These are phyloP conservation scores for Patella ulyssiponensis DNA, from an alignment of 2,888 invertebrate genomes.

Conservation along the genomic window DNA sequence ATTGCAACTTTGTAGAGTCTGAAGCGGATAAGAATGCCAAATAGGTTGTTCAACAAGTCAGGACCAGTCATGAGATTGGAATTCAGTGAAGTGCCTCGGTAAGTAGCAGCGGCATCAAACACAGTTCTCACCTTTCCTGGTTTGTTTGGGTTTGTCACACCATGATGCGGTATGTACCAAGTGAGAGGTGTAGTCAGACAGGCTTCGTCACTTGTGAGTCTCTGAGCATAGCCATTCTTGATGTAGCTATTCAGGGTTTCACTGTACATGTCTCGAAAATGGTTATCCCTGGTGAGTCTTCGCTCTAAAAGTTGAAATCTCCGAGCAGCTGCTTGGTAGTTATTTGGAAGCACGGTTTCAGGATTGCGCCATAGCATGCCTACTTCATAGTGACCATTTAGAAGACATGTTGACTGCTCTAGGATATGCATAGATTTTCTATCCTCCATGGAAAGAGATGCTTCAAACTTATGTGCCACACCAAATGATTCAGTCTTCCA, in stretches of 20 bases:
- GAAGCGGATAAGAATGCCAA: slow-evolving; percentile 22
- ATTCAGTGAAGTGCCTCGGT: slow-evolving; percentile 8
- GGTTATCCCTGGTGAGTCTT: neutral
- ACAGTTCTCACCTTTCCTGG: slow-evolving; percentile 10
- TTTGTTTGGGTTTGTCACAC: slow-evolving; percentile 6
- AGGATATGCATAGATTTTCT: neutral
- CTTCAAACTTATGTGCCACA: neutral
- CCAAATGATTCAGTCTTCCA: no score
- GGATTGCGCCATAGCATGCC: neutral
- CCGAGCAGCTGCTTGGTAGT: neutral
- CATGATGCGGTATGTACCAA: slow-evolving; percentile 22
- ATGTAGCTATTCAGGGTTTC: slow-evolving; percentile 18
- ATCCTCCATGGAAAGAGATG: neutral
- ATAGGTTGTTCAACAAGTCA: slow-evolving; percentile 12
- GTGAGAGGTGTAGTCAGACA: neutral
- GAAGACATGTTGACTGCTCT: neutral
- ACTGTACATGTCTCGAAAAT: neutral
- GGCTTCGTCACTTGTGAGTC: neutral
- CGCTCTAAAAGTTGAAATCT: neutral
- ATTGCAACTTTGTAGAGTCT: slow-evolving; percentile 13
- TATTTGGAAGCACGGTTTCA: neutral
- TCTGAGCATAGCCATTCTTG: slow-evolving; percentile 10
- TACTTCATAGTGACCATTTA: neutral
- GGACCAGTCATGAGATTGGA: slow-evolving; percentile 8
- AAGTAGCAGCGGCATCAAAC: slow-evolving; percentile 16